Base-by-base conservation (phyloP, 2,797 vertebrate species). In the Lepus oiostolus region DNA sequence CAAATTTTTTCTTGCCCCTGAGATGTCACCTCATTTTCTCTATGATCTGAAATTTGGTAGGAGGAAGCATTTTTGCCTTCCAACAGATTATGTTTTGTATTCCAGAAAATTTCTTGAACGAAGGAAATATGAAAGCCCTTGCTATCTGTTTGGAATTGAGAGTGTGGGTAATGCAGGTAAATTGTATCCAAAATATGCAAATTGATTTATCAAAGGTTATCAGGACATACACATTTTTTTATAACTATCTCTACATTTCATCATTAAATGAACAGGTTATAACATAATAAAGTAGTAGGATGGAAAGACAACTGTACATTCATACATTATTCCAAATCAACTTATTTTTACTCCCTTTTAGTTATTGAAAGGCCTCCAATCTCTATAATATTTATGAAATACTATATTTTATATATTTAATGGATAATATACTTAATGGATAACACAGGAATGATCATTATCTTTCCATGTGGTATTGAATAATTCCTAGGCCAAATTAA, bases 191-290 rank as follows among this genome's bases (percentile, higher is more conserved):
- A 68, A 71, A 47, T 47, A 77, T 70, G 2, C 5, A 84, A 94
- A 88, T 52, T 68, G 75, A 88, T 42, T 60, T 32, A 7, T 35
- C 16, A 6, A 72, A 88, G 1, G 7, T 91, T 90, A 58, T 60
- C 6, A 1, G 67, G 47, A 81, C 22, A 83, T 8, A 71, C 2
- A 32, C 72, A 8, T 26, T 87, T 88, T 63, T 60, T 74, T 28
- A 35, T 14, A 50, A 14, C n/a, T 79, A 79, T 68, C 32, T 65
- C 10, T 5, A 35, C 12, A 71, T 76, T 50, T 95, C 9, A 54
- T 2, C 54, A 88, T 94, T 68, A 92, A 75, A 77, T 71, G 7
- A 84, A 87, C 28, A 91, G 13, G 4, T 72, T 71, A 81, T 60
- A 63, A 3, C 12, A 80, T 14, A 22, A 80, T 72, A 63, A 80